A percentile compares a stretch with the other conserved stretches of the same genome.
Conservation (phyloP, 2,888 invertebrate genomes). For the Phengaris alcon region DNA sequence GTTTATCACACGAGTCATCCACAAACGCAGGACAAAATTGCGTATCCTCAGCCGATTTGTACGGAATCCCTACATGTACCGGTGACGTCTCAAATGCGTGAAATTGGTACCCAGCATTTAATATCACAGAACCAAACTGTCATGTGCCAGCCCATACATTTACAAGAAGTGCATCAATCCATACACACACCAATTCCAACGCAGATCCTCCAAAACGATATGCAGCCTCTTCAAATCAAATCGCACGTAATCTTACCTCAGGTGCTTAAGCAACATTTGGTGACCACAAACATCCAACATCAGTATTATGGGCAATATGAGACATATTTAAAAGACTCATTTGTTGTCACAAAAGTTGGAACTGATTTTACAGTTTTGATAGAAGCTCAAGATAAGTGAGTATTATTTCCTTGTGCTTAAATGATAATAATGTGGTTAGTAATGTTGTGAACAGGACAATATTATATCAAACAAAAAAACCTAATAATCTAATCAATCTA, state of each 20-base stretch:
- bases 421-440: not conserved
- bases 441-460: too few relatives aligned
- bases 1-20: constrained; percentile 64
- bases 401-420: constrained; percentile 32
- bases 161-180: constrained; percentile 51
- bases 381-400: constrained; percentile 57
- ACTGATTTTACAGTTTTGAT: constrained; percentile 44
- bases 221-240: constrained; percentile 60
- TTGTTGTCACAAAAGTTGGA: constrained; percentile 55
- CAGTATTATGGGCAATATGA: constrained; percentile 61
- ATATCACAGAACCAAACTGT: constrained; percentile 62
- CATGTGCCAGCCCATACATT: constrained; percentile 62
- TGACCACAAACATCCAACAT: constrained; percentile 57
- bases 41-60: constrained; percentile 60
- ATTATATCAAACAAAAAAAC: too few relatives aligned
- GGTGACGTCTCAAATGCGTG: constrained; percentile 48
- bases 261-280: constrained; percentile 59
- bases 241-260: constrained; percentile 64
- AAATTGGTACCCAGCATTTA: constrained; percentile 51
- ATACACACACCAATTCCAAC: constrained; percentile 42
- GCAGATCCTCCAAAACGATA: constrained; percentile 52
- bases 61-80: constrained; percentile 59
- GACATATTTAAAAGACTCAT: constrained; percentile 54
- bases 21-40: constrained; percentile 57
- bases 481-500: too few relatives aligned